A percentile compares a stretch with the other conserved stretches of the same genome.
Evolutionary conservation across 2,888 invertebrate species (phyloP).

Genomic region (Noctua fimbriata): DNA sequence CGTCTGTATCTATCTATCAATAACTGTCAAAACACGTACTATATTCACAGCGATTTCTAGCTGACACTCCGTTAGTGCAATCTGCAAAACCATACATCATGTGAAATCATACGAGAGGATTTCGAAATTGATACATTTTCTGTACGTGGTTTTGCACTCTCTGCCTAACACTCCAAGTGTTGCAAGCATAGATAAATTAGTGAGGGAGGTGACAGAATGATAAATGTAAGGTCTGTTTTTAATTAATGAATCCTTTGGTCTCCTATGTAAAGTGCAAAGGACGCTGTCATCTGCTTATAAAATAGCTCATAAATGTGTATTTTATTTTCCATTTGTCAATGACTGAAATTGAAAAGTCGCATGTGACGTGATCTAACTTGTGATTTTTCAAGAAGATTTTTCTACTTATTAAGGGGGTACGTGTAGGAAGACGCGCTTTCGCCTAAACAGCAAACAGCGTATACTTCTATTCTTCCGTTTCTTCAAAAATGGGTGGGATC

Average conservation of each 20-base stretch:
- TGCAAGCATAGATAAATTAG: slow-evolving; percentile 26
- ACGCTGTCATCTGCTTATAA: not conserved
- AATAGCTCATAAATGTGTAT: not conserved
- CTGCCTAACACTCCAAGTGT: slow-evolving; percentile 6
- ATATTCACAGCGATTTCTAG: slow-evolving; percentile 47
- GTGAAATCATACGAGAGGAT: slow-evolving; percentile 49
- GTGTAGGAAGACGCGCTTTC: no score
- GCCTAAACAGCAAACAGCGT: no score
- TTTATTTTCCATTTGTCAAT: not conserved
- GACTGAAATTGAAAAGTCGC: not conserved
- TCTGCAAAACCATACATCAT: slow-evolving; percentile 59
- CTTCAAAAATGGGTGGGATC: not conserved
- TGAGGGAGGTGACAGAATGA: not conserved
- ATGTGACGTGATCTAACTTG: not conserved
- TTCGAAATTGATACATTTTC: slow-evolving; percentile 56
- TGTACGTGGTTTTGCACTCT: slow-evolving; percentile 23
- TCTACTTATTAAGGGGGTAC: no score
- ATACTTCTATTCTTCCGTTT: no score
- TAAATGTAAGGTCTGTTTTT: not conserved
- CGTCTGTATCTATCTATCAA: slow-evolving; percentile 50
- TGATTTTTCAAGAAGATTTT: not conserved
- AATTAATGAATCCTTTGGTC: not conserved
- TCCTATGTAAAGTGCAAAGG: not conserved
- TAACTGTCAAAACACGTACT: slow-evolving; percentile 60
- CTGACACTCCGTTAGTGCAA: slow-evolving; percentile 57